These are phyloP conservation scores for Drosophila antonietae DNA, from an alignment of 2,888 invertebrate genomes.

Conservation along the genomic window DNA sequence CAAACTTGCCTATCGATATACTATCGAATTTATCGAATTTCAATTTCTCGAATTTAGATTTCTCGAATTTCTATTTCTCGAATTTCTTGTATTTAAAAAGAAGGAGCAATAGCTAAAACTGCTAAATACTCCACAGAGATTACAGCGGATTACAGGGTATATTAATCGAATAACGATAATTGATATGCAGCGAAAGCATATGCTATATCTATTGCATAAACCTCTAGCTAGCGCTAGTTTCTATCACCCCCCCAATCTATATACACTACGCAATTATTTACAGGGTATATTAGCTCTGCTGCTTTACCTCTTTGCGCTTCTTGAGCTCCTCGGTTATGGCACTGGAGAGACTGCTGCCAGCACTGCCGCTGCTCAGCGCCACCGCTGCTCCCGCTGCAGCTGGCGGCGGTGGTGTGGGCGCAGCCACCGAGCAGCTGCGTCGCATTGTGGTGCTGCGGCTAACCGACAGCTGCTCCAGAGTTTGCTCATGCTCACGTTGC, in stretches of 20 bases:
- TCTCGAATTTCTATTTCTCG: not conserved
- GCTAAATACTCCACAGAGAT: too few relatives aligned
- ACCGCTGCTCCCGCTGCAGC: slow-evolving; percentile 23
- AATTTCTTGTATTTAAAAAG: too few relatives aligned
- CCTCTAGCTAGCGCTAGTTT: not conserved
- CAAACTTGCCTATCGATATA: not conserved
- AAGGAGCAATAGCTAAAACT: too few relatives aligned
- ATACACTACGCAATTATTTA: not conserved
- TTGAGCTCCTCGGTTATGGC: slow-evolving; percentile 90
- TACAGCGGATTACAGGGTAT: not conserved
- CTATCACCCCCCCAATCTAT: not conserved
- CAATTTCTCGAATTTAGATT: too few relatives aligned
- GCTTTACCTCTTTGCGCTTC: slow-evolving; percentile 88
- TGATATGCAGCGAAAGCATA: not conserved
- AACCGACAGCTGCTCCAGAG: slow-evolving; percentile 23
- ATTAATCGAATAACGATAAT: not conserved
- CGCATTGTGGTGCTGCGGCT: slow-evolving; percentile 63
- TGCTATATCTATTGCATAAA: not conserved
- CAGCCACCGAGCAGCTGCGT: slow-evolving; percentile 37
- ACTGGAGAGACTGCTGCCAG: slow-evolving; percentile 86
- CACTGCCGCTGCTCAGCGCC: slow-evolving; percentile 62
- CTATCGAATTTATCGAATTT: too few relatives aligned
- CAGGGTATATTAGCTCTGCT: slow-evolving; percentile 4
- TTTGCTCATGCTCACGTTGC: slow-evolving; percentile 33
- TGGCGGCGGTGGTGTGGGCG: slow-evolving; percentile 13